Conservation (phyloP, 2,888 invertebrate species). For the Celastrina argiolus region DNA sequence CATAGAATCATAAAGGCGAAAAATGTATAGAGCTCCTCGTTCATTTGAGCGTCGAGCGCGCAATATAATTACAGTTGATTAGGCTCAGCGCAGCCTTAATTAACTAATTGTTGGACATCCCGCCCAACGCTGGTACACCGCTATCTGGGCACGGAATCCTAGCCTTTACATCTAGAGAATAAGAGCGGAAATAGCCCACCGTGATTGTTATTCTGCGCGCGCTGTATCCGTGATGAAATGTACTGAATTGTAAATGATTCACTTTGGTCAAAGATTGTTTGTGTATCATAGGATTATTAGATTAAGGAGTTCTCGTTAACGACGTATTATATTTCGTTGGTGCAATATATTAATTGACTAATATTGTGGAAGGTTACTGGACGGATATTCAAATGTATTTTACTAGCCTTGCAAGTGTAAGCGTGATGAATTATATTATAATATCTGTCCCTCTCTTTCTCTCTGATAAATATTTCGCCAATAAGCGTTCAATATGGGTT, state of each 20-base stretch:
- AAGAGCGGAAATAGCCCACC: neutral
- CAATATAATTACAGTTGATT: conserved; percentile 68
- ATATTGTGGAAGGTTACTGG: too few species aligned
- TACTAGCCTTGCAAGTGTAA: too few species aligned
- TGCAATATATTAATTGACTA: too few species aligned
- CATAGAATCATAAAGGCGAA: neutral
- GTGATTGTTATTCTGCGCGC: neutral
- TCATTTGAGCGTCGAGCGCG: conserved; percentile 34
- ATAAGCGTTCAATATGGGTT: too few species aligned
- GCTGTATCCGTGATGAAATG: conserved; percentile 12
- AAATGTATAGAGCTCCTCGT: neutral
- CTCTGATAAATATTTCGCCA: too few species aligned
- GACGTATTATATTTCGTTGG: neutral
- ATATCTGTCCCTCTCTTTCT: too few species aligned
- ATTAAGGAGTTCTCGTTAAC: neutral
- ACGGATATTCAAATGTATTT: too few species aligned
- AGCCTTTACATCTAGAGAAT: neutral
- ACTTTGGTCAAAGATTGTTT: conserved; percentile 34
- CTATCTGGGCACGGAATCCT: neutral
- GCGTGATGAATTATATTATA: too few species aligned
- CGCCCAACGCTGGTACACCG: neutral
- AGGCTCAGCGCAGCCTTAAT: conserved; percentile 56
- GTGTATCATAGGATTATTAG: conserved; percentile 20
- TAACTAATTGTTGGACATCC: conserved; percentile 54
- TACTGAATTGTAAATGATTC: conserved; percentile 35